phyloP scores from a whole-genome alignment of 37 sponge, comb jelly and placozoan species.

The Beroe forskalii region DNA sequence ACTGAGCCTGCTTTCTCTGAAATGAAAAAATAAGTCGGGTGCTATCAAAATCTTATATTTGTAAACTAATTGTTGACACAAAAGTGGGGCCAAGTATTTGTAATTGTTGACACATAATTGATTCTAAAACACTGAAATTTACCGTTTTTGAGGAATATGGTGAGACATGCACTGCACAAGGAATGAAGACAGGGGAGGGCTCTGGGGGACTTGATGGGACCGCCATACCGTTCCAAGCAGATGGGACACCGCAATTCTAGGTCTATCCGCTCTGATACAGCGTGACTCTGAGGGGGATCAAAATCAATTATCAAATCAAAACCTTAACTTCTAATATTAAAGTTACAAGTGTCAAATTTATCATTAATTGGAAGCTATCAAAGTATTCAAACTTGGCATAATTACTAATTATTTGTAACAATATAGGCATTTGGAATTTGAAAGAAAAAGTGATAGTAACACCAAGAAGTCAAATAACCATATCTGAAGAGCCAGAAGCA shows the following conservation, averaged over 20 bases:
- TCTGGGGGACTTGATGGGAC: conserved; percentile 15
- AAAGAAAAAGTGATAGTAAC: too few relatives aligned
- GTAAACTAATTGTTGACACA: too few relatives aligned
- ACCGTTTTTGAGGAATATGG: conserved; percentile 61
- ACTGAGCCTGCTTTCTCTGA: conserved; percentile 47
- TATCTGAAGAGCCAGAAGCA: neutral
- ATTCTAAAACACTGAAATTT: too few relatives aligned
- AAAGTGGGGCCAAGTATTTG: too few relatives aligned
- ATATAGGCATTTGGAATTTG: too few relatives aligned
- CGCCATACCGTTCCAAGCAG: conserved; percentile 50
- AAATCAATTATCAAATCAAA: neutral
- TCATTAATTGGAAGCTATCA: too few relatives aligned
- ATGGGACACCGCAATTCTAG: conserved; percentile 41
- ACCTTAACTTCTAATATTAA: too few relatives aligned
- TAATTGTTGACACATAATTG: too few relatives aligned
- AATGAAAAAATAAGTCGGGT: neutral
- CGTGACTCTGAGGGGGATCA: neutral
- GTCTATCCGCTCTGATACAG: conserved; percentile 52
- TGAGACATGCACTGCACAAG: conserved; percentile 35
- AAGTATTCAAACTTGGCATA: too few relatives aligned
- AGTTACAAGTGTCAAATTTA: too few relatives aligned
- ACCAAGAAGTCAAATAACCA: neutral
- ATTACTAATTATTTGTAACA: too few relatives aligned
- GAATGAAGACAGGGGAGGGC: conserved; percentile 60
- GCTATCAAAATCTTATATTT: too few relatives aligned